Evolutionary conservation across 2,797 vertebrate genomes (phyloP).

Genomic region (Onychomys torridus): DNA sequence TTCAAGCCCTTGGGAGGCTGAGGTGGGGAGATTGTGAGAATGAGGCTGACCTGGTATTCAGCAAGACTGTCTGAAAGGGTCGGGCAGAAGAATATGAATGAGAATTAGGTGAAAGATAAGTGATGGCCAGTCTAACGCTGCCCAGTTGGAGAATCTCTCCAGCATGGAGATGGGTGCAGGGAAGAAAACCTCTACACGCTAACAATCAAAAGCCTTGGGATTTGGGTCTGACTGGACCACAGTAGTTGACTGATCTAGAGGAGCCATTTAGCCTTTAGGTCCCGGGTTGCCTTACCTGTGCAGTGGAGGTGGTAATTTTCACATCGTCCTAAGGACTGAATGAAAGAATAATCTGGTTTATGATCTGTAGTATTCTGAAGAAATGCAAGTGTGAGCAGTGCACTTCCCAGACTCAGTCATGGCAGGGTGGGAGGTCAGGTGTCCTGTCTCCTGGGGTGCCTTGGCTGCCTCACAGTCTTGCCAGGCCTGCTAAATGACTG

Average conservation of each 20-base stretch:
- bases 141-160: not conserved
- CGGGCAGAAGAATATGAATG: not conserved
- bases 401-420: slow-evolving; percentile 10
- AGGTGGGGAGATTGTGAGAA: not conserved
- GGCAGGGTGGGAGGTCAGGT: slow-evolving; percentile 32
- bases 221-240: not conserved
- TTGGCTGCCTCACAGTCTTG: slow-evolving; percentile 25
- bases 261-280: slow-evolving; percentile 13
- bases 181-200: not conserved
- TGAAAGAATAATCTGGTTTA: slow-evolving; percentile 34
- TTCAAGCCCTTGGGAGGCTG: not conserved
- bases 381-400: not conserved
- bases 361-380: not conserved
- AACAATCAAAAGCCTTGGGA: not conserved
- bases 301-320: not conserved
- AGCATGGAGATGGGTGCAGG: not conserved
- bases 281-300: slow-evolving; percentile 36
- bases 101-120: not conserved
- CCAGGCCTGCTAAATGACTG: not conserved
- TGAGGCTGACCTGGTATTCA: too few species aligned
- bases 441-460: slow-evolving; percentile 12
- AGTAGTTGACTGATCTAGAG: not conserved
- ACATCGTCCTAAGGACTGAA: slow-evolving; percentile 51
- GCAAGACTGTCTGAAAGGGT: not conserved
- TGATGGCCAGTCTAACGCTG: not conserved